A percentile compares a stretch with the other conserved stretches of the same genome.
These are phyloP conservation scores for Drosophila rhopaloa DNA, from an alignment of 1,140 invertebrate genomes.

Conservation along the genomic window DNA sequence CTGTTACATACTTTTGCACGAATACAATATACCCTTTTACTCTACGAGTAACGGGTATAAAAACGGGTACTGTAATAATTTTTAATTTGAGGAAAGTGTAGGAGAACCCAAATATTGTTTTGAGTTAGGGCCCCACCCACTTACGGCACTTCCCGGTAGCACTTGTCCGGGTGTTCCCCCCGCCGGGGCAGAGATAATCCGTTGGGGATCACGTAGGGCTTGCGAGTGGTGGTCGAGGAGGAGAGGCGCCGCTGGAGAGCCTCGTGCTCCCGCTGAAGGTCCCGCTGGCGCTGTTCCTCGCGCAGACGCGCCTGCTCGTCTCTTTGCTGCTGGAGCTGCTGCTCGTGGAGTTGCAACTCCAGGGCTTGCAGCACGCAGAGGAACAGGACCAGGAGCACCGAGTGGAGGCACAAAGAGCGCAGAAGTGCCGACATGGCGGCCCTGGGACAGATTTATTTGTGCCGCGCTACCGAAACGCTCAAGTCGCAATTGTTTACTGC, in stretches of 20 bases:
- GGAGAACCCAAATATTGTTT: too few relatives aligned
- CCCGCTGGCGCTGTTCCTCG: slow-evolving; percentile 45
- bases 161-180: slow-evolving; percentile 68
- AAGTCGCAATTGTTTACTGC: slow-evolving; percentile 62
- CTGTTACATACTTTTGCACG: too few relatives aligned
- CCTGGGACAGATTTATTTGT: slow-evolving; percentile 5
- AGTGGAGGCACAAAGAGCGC: slow-evolving; percentile 40
- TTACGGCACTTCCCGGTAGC: slow-evolving; percentile 81
- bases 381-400: slow-evolving; percentile 49
- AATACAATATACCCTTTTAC: too few relatives aligned
- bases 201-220: slow-evolving; percentile 62
- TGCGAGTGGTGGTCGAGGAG: slow-evolving; percentile 65
- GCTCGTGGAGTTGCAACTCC: slow-evolving; percentile 63
- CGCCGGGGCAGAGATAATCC: slow-evolving; percentile 71
- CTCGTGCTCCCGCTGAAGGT: slow-evolving; percentile 59
- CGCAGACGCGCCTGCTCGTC: slow-evolving; percentile 59
- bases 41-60: too few relatives aligned
- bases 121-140: slow-evolving; percentile 14
- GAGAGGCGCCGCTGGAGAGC: slow-evolving; percentile 50
- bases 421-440: slow-evolving; percentile 52
- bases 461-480: slow-evolving; percentile 32
- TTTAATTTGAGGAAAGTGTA: too few relatives aligned
- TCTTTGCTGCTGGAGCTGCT: slow-evolving; percentile 59
- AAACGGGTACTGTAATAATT: too few relatives aligned
- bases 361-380: slow-evolving; percentile 58